Evolutionary conservation across 2,797 vertebrate genomes (phyloP).

Genomic region (Tolypeutes matacus): DNA sequence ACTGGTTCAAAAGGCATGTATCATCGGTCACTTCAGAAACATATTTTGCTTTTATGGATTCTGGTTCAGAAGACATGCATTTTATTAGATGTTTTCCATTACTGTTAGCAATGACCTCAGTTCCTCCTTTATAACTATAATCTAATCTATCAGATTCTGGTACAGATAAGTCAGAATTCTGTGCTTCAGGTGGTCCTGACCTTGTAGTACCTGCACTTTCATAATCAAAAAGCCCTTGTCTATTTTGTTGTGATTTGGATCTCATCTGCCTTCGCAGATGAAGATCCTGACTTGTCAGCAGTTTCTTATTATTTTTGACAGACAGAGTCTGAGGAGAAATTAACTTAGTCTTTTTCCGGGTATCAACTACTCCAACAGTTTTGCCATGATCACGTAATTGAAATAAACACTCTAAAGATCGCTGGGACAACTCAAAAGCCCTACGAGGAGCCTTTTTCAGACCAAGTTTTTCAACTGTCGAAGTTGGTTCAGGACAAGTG

Average conservation of each 20-base stretch:
- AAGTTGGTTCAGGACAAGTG: conserved; percentile 85
- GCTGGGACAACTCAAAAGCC: conserved; percentile 90
- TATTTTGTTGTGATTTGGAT: conserved; percentile 8
- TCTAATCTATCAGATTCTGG: neutral
- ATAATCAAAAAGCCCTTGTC: neutral
- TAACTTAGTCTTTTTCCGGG: conserved; percentile 77
- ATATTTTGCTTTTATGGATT: rapidly evolving
- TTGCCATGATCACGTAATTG: conserved; percentile 89
- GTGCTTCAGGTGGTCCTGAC: neutral
- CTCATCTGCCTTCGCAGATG: conserved; percentile 86
- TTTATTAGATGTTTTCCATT: neutral
- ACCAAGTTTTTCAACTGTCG: conserved; percentile 88
- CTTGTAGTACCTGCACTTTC: neutral
- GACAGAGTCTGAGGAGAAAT: conserved; percentile 83
- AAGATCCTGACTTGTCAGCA: conserved; percentile 88
- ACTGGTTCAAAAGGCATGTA: neutral
- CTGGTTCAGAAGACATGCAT: neutral
- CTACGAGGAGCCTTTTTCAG: conserved; percentile 90
- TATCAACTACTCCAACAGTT: conserved; percentile 82
- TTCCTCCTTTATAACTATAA: neutral
- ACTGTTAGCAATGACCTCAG: rapidly evolving
- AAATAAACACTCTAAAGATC: conserved; percentile 86
- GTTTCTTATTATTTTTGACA: conserved; percentile 85
- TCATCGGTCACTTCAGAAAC: neutral
- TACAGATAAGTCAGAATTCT: rapidly evolving